Percentiles rank a stretch among this genome's conserved stretches.
These are phyloP conservation scores for Mobula hypostoma DNA, from an alignment of 2,113 vertebrate species.

Conservation along the genomic window DNA sequence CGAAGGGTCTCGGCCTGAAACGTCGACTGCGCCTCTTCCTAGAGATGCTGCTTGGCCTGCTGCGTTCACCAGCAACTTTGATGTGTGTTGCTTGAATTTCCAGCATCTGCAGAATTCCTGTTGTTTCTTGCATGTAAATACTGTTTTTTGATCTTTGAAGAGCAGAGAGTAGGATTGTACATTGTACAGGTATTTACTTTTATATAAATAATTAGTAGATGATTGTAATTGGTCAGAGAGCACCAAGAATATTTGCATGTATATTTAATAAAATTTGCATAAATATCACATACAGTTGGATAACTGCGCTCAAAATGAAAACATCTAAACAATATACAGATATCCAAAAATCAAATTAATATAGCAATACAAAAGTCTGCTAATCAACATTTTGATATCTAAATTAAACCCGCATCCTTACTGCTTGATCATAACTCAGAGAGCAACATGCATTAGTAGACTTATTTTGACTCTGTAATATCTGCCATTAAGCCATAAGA, in stretches of 20 bases:
- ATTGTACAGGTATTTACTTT: too few relatives aligned
- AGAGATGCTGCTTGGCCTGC: too few relatives aligned
- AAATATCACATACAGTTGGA: constrained; percentile 35
- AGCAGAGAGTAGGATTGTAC: too few relatives aligned
- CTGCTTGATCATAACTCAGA: constrained; percentile 45
- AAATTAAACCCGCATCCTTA: constrained; percentile 41
- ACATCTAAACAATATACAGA: constrained; percentile 30
- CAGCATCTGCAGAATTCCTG: too few relatives aligned
- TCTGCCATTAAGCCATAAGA: constrained; percentile 26
- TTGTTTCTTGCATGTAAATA: too few relatives aligned
- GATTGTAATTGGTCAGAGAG: neutral
- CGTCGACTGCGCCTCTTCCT: too few relatives aligned
- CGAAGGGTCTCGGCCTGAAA: too few relatives aligned
- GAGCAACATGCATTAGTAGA: constrained; percentile 39
- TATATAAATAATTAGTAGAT: neutral
- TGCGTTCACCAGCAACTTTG: too few relatives aligned
- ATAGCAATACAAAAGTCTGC: constrained; percentile 38
- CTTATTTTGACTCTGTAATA: constrained; percentile 28
- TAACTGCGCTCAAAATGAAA: constrained; percentile 40
- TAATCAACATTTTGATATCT: constrained; percentile 41
- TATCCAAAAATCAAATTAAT: constrained; percentile 34
- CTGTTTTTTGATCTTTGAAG: neutral
- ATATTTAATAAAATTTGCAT: constrained; percentile 37
- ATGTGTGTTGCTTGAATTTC: too few relatives aligned
- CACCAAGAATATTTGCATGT: constrained; percentile 24